Conservation (phyloP, 2,888 invertebrate genomes). For the Lithosia quadra region DNA sequence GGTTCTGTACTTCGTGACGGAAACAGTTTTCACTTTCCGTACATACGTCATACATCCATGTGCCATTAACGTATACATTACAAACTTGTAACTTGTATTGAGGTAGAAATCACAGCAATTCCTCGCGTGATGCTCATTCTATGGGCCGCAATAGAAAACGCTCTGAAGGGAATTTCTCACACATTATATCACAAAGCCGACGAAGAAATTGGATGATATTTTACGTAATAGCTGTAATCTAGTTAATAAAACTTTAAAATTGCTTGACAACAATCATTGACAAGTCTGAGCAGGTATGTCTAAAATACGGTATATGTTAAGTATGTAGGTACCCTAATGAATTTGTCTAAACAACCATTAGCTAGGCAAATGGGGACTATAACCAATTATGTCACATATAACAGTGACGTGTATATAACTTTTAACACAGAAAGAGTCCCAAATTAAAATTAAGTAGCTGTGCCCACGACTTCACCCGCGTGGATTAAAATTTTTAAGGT, state of each 20-base stretch:
- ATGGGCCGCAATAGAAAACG: slow-evolving; percentile 27
- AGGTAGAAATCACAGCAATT: neutral
- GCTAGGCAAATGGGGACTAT: too few species aligned
- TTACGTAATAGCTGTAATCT: slow-evolving; percentile 5
- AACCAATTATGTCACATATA: too few species aligned
- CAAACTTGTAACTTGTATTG: slow-evolving; percentile 22
- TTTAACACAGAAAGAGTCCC: too few species aligned
- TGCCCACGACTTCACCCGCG: too few species aligned
- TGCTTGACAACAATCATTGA: neutral
- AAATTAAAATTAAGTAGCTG: too few species aligned
- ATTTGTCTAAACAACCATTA: too few species aligned
- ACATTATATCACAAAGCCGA: slow-evolving; percentile 25
- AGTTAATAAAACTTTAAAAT: neutral
- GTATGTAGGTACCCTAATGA: too few species aligned
- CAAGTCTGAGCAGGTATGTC: neutral
- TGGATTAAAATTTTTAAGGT: too few species aligned
- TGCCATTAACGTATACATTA: slow-evolving; percentile 37
- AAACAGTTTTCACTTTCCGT: slow-evolving; percentile 48
- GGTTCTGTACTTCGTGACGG: slow-evolving; percentile 37
- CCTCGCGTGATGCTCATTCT: slow-evolving; percentile 27
- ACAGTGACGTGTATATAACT: too few species aligned
- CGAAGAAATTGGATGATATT: slow-evolving; percentile 16
- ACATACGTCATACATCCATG: slow-evolving; percentile 39
- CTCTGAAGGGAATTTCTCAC: slow-evolving; percentile 32
- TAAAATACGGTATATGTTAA: too few species aligned